Percentiles rank a stretch among this genome's conserved stretches.
Evolutionary conservation across 2,797 vertebrate genomes (phyloP).

Genomic region (Bovichtus diacanthus): DNA sequence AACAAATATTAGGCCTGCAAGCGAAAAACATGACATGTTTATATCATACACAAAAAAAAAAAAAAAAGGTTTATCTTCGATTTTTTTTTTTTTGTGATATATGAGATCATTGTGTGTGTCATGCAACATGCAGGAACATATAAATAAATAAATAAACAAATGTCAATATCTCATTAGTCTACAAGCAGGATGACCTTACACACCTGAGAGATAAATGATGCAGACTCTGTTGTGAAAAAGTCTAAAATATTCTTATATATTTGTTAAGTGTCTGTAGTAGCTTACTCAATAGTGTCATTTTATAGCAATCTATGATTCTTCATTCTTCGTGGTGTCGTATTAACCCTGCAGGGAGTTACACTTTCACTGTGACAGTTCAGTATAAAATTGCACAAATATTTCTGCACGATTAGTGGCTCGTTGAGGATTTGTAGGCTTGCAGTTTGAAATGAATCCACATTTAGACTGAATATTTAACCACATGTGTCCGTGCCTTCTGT

Average conservation of each 20-base stretch:
- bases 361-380: background rate
- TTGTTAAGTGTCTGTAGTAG: background rate
- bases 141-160: background rate
- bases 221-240: background rate
- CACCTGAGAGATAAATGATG: conserved; percentile 1
- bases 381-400: background rate
- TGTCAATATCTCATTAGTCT: conserved; percentile 1
- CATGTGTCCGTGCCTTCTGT: background rate
- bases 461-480: background rate
- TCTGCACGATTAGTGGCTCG: background rate
- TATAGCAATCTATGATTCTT: background rate
- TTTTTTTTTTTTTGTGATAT: background rate
- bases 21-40: background rate
- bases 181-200: background rate
- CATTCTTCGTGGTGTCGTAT: background rate
- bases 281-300: background rate
- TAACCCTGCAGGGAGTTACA: background rate
- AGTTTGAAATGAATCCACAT: background rate
- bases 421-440: background rate
- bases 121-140: background rate
- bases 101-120: background rate
- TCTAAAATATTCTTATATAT: conserved; percentile 5
- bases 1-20: background rate
- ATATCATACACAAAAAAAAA: background rate
- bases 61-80: no score